Percentiles rank a stretch among this genome's conserved stretches.
Conservation (phyloP, 2,113 vertebrate genomes). For the Trichechus manatus region DNA sequence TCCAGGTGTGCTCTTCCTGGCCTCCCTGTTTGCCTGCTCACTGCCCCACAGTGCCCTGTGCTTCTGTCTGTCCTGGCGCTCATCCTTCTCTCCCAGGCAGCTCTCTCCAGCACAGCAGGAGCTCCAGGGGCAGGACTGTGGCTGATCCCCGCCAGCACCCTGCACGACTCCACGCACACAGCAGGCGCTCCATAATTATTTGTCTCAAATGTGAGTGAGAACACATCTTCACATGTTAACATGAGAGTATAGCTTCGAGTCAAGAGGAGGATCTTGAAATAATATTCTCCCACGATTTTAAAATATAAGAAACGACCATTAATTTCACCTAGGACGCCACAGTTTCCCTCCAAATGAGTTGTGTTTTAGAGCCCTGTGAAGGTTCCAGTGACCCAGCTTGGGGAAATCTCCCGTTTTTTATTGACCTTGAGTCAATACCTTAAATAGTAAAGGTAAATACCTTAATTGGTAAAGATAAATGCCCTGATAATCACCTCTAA, state of each 20-base stretch:
- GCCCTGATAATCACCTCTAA: neutral
- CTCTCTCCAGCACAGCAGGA: neutral
- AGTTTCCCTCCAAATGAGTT: neutral
- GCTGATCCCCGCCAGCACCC: neutral
- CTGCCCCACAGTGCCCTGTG: too few species aligned
- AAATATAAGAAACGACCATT: neutral
- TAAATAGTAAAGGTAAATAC: neutral
- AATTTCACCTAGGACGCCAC: neutral
- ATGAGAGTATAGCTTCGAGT: neutral
- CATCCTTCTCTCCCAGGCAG: too few species aligned
- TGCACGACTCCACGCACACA: neutral
- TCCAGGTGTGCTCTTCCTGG: neutral
- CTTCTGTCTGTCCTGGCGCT: too few species aligned
- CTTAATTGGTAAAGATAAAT: neutral
- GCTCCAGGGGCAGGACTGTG: neutral
- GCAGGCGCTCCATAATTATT: neutral
- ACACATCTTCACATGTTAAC: neutral
- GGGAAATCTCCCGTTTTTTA: neutral
- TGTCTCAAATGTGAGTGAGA: neutral
- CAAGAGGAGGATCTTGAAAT: neutral
- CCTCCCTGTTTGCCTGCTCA: too few species aligned
- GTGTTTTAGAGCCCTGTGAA: neutral
- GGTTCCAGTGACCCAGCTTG: neutral
- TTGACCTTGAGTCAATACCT: too few species aligned
- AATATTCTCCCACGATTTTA: neutral